A percentile compares a stretch with the other conserved stretches of the same genome.
Conservation (phyloP, 2,888 invertebrate species). For the Caenorhabditis imperialis region DNA sequence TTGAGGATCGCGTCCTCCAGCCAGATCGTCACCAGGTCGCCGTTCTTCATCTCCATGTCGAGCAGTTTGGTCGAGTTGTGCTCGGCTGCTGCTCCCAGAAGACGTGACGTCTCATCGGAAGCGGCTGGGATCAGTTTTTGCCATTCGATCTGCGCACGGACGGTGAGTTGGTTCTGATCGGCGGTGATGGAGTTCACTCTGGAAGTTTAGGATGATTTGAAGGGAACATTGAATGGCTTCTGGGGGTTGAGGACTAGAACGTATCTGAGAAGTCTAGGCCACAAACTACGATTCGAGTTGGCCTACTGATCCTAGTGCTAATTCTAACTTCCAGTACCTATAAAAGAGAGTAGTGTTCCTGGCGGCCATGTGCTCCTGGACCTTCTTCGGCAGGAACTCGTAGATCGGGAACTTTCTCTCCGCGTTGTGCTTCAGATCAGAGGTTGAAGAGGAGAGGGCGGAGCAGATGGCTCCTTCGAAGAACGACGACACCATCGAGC, state of each 20-base stretch:
- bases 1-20: conserved; percentile 74
- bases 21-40: conserved; percentile 71
- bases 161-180: conserved; percentile 67
- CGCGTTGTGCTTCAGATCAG: conserved; percentile 35
- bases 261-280: neutral
- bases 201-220: too few species aligned
- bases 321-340: conserved; percentile 18
- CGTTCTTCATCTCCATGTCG: conserved; percentile 63
- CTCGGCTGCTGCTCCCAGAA: conserved; percentile 26
- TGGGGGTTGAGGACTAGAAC: too few species aligned
- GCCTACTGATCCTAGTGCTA: too few species aligned
- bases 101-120: conserved; percentile 19
- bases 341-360: conserved; percentile 60
- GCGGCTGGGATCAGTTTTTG: conserved; percentile 36
- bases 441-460: conserved; percentile 31
- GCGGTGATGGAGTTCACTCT: conserved; percentile 62
- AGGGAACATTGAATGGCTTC: too few species aligned
- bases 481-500: conserved; percentile 41
- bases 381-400: conserved; percentile 67
- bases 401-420: conserved; percentile 66
- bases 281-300: too few species aligned
- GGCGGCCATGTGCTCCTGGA: conserved; percentile 66
- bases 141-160: conserved; percentile 71
- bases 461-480: conserved; percentile 49
- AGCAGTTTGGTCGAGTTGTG: conserved; percentile 49